phyloP scores from a whole-genome alignment of 2,113 vertebrate genomes.

The Cyanoliseus patagonus region DNA sequence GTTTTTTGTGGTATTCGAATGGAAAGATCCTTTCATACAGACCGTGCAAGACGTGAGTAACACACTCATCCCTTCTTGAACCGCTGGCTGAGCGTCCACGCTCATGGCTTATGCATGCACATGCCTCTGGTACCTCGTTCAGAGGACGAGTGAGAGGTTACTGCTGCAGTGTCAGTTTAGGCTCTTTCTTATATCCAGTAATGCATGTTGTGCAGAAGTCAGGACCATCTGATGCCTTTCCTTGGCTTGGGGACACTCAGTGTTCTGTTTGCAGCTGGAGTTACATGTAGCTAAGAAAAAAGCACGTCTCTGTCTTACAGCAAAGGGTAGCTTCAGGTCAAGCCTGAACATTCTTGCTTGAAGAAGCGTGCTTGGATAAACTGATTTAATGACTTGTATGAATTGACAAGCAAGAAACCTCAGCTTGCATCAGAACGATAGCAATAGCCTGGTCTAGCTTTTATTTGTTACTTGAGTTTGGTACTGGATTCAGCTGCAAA shows the following conservation, averaged over 20 bases:
- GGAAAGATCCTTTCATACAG: slow-evolving; percentile 95
- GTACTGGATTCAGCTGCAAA: background rate
- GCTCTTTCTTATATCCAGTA: background rate
- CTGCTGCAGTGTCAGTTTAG: background rate
- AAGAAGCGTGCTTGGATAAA: background rate
- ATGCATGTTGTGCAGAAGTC: background rate
- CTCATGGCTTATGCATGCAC: accelerated
- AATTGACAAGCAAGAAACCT: background rate
- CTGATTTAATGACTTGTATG: background rate
- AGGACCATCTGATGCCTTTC: background rate
- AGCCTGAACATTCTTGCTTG: background rate
- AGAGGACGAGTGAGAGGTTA: background rate
- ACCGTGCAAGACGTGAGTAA: slow-evolving; percentile 90
- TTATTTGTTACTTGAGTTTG: background rate
- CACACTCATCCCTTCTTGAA: background rate
- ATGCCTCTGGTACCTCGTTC: background rate
- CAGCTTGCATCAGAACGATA: background rate
- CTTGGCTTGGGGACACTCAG: background rate
- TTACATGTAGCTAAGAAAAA: accelerated
- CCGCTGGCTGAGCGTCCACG: background rate
- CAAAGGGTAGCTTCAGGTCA: background rate
- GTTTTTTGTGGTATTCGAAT: slow-evolving; percentile 95
- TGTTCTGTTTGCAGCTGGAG: background rate
- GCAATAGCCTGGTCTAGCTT: background rate
- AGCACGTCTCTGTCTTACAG: too few species aligned